Conservation (phyloP, 2,888 invertebrate species). For the Dasypogon diadema region DNA sequence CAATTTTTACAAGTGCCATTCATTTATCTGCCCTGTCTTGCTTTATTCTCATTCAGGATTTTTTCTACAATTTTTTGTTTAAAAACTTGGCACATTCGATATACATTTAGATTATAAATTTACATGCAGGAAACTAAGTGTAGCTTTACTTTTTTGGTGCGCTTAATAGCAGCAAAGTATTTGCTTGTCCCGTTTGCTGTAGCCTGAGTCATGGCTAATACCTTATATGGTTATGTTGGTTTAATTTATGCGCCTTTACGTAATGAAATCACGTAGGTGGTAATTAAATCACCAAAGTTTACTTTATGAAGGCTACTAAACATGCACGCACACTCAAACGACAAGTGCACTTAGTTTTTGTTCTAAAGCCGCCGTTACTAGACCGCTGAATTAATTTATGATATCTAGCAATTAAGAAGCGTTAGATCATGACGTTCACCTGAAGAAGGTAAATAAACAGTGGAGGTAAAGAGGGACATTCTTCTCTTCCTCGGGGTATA, state of each 20-base stretch:
- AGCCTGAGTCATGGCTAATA: background rate
- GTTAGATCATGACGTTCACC: slow-evolving; percentile 6
- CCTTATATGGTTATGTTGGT: background rate
- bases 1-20: background rate
- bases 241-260: background rate
- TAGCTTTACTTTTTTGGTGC: background rate
- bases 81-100: no score
- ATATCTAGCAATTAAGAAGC: background rate
- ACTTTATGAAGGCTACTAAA: background rate
- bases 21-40: no score
- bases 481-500: background rate
- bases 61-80: no score
- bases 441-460: slow-evolving; percentile 9
- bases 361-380: slow-evolving; percentile 8
- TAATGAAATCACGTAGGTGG: slow-evolving; percentile 14
- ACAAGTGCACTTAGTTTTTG: slow-evolving; percentile 28
- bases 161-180: no score
- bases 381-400: slow-evolving; percentile 19
- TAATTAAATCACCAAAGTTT: slow-evolving; percentile 36
- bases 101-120: no score
- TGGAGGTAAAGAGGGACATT: no score
- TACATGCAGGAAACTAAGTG: background rate
- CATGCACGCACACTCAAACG: background rate
- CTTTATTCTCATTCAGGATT: background rate
- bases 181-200: no score